phyloP scores from a whole-genome alignment of 2,888 invertebrate species.

The Netelia fuscicornis region DNA sequence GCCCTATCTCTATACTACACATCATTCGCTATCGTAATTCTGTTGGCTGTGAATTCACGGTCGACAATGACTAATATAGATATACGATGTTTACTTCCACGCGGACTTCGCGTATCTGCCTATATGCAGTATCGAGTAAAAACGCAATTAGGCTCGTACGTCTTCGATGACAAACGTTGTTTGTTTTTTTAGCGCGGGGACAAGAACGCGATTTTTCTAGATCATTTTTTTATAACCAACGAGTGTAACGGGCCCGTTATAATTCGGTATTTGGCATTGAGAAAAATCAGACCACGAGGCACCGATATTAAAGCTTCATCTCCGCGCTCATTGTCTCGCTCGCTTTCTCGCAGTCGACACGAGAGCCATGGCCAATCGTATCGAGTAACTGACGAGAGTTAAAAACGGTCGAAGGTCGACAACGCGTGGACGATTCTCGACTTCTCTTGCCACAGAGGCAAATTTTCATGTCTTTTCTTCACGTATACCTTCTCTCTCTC shows the following conservation, averaged over 20 bases:
- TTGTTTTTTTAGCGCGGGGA: neutral
- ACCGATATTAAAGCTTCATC: conserved; percentile 40
- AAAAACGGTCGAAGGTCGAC: conserved; percentile 77
- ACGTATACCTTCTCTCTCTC: neutral
- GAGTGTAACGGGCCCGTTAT: conserved; percentile 2
- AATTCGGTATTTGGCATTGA: conserved; percentile 71
- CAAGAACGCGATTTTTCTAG: neutral
- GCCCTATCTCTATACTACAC: conserved; percentile 30
- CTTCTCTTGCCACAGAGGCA: conserved; percentile 27
- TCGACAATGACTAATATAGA: neutral
- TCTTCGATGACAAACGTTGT: neutral
- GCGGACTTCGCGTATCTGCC: too few relatives aligned
- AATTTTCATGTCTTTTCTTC: conserved; percentile 28
- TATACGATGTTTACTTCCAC: neutral
- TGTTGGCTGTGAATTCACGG: conserved; percentile 39
- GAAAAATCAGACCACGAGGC: conserved; percentile 61
- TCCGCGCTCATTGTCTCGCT: neutral
- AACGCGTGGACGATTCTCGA: conserved; percentile 31
- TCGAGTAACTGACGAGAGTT: conserved; percentile 72
- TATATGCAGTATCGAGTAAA: neutral
- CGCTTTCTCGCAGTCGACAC: conserved; percentile 40
- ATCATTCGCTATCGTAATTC: conserved; percentile 51
- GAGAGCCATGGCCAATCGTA: conserved; percentile 70
- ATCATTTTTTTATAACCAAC: neutral
- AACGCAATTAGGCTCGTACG: neutral